These are phyloP conservation scores for Clarias fuscus DNA, from an alignment of 2,797 vertebrate species.

Conservation along the genomic window DNA sequence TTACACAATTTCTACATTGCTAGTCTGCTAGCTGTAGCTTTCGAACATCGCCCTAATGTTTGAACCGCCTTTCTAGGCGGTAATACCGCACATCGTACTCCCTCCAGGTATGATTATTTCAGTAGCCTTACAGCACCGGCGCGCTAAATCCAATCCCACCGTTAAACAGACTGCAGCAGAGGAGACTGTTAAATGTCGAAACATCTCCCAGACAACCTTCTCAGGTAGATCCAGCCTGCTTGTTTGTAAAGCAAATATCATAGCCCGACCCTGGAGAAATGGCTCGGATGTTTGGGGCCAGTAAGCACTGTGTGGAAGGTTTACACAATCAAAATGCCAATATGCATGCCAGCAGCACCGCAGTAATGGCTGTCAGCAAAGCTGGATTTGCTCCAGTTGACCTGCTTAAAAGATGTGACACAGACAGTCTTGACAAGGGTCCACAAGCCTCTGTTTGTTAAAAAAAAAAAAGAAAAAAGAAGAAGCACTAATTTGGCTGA, in stretches of 20 bases:
- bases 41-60: slow-evolving; percentile 11
- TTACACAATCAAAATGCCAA: slow-evolving; percentile 20
- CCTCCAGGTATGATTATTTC: slow-evolving; percentile 47
- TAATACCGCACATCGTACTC: slow-evolving; percentile 27
- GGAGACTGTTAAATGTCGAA: slow-evolving; percentile 8
- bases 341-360: not conserved
- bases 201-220: slow-evolving; percentile 13
- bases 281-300: not conserved
- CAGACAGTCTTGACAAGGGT: not conserved
- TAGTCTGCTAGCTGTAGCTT: slow-evolving; percentile 43
- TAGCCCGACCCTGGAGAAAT: not conserved
- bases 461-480: slow-evolving; percentile 7
- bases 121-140: slow-evolving; percentile 24
- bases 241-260: slow-evolving; percentile 44
- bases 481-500: slow-evolving; percentile 18
- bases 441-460: slow-evolving; percentile 8
- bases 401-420: slow-evolving; percentile 1
- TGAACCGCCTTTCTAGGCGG: slow-evolving; percentile 34
- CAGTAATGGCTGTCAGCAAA: slow-evolving; percentile 13
- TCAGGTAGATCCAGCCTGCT: slow-evolving; percentile 16
- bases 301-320: not conserved
- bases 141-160: not conserved
- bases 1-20: slow-evolving; percentile 26
- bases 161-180: slow-evolving; percentile 27
- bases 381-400: slow-evolving; percentile 26